These are phyloP conservation scores for Camponotus fellah DNA, from an alignment of 2,888 invertebrate genomes.

Conservation along the genomic window DNA sequence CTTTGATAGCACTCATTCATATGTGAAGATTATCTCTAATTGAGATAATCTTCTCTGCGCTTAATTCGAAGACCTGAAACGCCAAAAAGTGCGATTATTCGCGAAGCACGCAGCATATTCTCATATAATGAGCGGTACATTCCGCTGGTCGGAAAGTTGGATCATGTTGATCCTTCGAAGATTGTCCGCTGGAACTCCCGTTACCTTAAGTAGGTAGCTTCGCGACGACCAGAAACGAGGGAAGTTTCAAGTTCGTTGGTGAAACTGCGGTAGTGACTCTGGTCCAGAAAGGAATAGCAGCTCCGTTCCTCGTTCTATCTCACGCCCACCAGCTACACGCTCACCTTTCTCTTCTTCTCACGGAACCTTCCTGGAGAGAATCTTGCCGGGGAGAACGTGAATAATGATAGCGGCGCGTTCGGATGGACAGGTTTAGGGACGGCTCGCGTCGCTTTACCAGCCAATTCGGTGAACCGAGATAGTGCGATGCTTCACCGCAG, in stretches of 20 bases:
- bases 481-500: constrained; percentile 69
- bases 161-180: constrained; percentile 67
- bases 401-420: constrained; percentile 73
- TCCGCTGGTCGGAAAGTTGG: constrained; percentile 63
- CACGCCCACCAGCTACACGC: constrained; percentile 8
- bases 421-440: constrained; percentile 70
- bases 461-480: constrained; percentile 76
- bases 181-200: constrained; percentile 68
- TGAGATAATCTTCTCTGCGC: not conserved
- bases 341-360: constrained; percentile 32
- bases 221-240: constrained; percentile 61
- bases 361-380: constrained; percentile 29
- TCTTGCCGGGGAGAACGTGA: constrained; percentile 66
- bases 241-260: constrained; percentile 66
- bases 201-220: constrained; percentile 74
- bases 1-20: not conserved
- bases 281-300: constrained; percentile 45
- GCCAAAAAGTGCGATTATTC: not conserved
- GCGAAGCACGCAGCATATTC: not conserved
- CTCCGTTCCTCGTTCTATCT: constrained; percentile 44
- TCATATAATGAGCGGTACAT: constrained; percentile 18
- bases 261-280: constrained; percentile 52
- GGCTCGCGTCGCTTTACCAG: constrained; percentile 72
- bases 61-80: not conserved
- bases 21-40: not conserved